A percentile compares a stretch with the other conserved stretches of the same genome.
Conservation (phyloP, 2,113 vertebrate genomes). For the Bos javanicus region DNA sequence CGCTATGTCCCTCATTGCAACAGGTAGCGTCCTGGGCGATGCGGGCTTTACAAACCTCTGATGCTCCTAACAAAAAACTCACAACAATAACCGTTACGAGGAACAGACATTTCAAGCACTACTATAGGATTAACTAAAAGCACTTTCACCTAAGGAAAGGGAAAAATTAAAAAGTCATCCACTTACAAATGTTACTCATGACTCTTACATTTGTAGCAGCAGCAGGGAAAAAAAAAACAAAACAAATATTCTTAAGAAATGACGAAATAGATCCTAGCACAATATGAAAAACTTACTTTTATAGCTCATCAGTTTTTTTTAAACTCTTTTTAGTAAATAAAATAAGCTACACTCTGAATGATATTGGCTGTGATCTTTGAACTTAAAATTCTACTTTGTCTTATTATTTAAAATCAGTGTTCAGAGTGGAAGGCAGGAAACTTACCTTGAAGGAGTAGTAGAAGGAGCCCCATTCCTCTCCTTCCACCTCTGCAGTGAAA, state of each 20-base stretch:
- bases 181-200: neutral
- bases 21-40: too few species aligned
- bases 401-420: neutral
- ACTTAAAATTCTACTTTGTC: neutral
- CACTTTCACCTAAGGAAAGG: neutral
- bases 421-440: neutral
- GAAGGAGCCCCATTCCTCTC: conserved; percentile 81
- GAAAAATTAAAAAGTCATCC: neutral
- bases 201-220: neutral
- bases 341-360: neutral
- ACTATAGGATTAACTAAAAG: neutral
- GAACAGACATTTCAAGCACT: neutral
- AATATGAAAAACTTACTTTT: neutral
- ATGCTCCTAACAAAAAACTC: neutral
- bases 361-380: neutral
- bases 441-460: conserved; percentile 86
- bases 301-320: neutral
- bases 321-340: neutral
- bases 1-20: rapidly evolving
- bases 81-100: neutral
- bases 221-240: neutral
- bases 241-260: neutral
- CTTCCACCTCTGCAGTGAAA: conserved; percentile 71
- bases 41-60: neutral
- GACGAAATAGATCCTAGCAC: neutral